These are phyloP conservation scores for Cantharis rufa DNA, from an alignment of 2,888 invertebrate genomes.

Conservation along the genomic window DNA sequence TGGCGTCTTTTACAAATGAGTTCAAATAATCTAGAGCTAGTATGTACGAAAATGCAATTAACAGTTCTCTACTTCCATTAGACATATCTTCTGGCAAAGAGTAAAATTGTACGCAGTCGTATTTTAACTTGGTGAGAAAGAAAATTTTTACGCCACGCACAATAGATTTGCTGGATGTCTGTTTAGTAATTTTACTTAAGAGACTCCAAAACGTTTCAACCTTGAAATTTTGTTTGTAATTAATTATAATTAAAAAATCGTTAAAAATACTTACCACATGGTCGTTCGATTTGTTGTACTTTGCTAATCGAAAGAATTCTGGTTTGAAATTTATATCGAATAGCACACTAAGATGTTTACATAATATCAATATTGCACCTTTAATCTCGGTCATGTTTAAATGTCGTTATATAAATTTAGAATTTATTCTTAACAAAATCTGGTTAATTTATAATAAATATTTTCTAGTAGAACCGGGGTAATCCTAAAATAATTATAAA, in stretches of 20 bases:
- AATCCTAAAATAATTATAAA: not conserved
- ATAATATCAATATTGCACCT: constrained; percentile 47
- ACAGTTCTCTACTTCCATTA: constrained; percentile 44
- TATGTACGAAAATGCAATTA: constrained; percentile 52
- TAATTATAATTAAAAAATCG: not conserved
- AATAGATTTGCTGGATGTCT: constrained; percentile 36
- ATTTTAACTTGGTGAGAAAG: constrained; percentile 48
- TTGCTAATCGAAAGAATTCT: constrained; percentile 51
- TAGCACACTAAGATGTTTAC: constrained; percentile 48
- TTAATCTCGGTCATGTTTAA: constrained; percentile 48
- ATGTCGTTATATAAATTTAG: not conserved
- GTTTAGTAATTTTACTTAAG: constrained; percentile 34
- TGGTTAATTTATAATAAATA: not conserved
- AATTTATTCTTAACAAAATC: not conserved
- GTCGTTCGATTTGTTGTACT: constrained; percentile 45
- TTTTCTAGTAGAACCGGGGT: not conserved
- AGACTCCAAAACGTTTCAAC: constrained; percentile 42
- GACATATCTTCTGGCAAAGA: constrained; percentile 39
- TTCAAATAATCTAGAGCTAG: constrained; percentile 44
- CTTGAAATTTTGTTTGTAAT: constrained; percentile 17
- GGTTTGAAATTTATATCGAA: constrained; percentile 45
- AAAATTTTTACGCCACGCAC: constrained; percentile 44
- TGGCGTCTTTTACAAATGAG: constrained; percentile 35
- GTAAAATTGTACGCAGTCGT: constrained; percentile 50
- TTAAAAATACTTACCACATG: constrained; percentile 44